A percentile compares a stretch with the other conserved stretches of the same genome.
These are phyloP conservation scores for Chironomus tepperi DNA, from an alignment of 1,140 invertebrate species.

Conservation along the genomic window DNA sequence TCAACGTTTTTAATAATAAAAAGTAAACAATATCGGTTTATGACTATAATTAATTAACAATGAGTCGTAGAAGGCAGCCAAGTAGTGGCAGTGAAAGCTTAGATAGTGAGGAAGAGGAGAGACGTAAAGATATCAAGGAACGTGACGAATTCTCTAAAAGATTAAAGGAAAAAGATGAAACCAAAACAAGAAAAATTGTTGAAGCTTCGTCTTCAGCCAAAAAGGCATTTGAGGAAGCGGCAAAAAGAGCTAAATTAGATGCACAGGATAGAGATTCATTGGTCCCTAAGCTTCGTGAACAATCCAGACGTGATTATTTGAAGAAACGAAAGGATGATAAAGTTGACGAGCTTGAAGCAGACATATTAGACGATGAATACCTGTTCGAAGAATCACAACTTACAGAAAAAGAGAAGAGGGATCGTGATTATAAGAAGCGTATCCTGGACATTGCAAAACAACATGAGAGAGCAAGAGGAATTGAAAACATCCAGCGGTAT, in stretches of 20 bases:
- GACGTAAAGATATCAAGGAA: conserved; percentile 74
- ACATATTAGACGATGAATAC: conserved; percentile 94
- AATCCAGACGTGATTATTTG: conserved; percentile 89
- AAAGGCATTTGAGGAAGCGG: conserved; percentile 82
- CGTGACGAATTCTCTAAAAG: conserved; percentile 89
- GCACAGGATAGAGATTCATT: conserved; percentile 75
- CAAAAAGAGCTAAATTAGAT: conserved; percentile 82
- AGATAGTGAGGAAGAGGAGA: conserved; percentile 48
- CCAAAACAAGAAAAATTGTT: conserved; percentile 73
- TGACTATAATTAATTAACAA: not conserved
- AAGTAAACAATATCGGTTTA: not conserved
- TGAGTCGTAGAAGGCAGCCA: not conserved
- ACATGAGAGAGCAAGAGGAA: conserved; percentile 85
- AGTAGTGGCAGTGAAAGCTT: conserved; percentile 29
- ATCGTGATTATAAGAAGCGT: conserved; percentile 85
- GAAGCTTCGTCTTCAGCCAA: conserved; percentile 55
- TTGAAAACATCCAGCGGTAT: conserved; percentile 88
- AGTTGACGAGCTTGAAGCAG: conserved; percentile 87
- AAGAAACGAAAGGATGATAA: conserved; percentile 95
- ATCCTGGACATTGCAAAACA: conserved; percentile 86
- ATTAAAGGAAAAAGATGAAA: conserved; percentile 83
- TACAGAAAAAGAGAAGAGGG: conserved; percentile 73
- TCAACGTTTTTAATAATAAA: not conserved
- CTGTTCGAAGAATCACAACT: conserved; percentile 84
- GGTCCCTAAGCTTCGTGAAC: conserved; percentile 76